Evolutionary conservation across 2,113 vertebrate species (phyloP).

Genomic region (Barbus barbus): DNA sequence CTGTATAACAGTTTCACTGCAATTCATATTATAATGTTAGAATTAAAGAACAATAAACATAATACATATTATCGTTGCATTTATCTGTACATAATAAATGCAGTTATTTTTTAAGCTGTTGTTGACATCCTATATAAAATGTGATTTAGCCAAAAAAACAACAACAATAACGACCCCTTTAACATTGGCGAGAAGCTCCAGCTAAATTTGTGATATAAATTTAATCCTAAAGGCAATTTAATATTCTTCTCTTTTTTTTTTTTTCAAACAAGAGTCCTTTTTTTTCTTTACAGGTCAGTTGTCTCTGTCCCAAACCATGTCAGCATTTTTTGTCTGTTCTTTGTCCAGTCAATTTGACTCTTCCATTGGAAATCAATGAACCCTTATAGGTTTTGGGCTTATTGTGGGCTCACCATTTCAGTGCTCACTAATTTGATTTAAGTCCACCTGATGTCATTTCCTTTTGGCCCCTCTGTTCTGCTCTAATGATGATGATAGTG

Average conservation of each 20-base stretch:
- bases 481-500: not conserved
- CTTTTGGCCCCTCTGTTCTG: not conserved
- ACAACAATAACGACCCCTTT: too few species aligned
- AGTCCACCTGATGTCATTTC: not conserved
- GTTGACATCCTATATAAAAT: too few species aligned
- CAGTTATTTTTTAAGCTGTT: too few species aligned
- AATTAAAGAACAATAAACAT: too few species aligned
- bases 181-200: not conserved
- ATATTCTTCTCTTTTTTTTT: too few species aligned
- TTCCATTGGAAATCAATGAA: constrained; percentile 42
- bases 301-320: not conserved
- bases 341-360: constrained; percentile 17
- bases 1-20: too few species aligned
- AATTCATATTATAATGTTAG: too few species aligned
- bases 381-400: constrained; percentile 13
- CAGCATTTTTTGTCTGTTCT: constrained; percentile 2
- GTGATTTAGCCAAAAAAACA: too few species aligned
- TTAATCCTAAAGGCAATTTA: not conserved
- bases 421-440: constrained; percentile 5
- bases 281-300: not conserved
- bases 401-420: constrained; percentile 6
- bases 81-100: too few species aligned
- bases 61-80: too few species aligned
- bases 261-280: not conserved
- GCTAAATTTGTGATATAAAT: not conserved